These are phyloP conservation scores for Drosophila multiciliata DNA, from an alignment of 2,888 invertebrate species.

Conservation along the genomic window DNA sequence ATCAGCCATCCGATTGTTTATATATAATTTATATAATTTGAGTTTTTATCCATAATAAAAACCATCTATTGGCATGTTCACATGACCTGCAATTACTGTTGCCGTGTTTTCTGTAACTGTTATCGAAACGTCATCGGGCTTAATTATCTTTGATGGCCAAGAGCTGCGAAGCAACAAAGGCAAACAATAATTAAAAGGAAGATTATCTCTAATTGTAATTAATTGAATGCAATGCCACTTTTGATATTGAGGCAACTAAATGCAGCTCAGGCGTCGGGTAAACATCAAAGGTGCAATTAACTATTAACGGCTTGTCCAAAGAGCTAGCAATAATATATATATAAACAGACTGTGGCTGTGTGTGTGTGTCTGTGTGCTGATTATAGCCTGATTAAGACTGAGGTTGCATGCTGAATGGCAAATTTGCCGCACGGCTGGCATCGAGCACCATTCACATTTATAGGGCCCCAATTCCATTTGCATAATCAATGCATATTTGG, in stretches of 20 bases:
- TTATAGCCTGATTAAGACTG: conserved; percentile 64
- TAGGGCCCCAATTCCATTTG: conserved; percentile 69
- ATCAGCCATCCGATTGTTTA: background rate
- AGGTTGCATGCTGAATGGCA: conserved; percentile 21
- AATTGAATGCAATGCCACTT: conserved; percentile 65
- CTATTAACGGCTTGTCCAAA: conserved; percentile 61
- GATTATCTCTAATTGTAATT: conserved; percentile 78
- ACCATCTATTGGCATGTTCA: background rate
- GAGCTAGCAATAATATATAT: conserved; percentile 36
- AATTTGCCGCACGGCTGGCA: conserved; percentile 15
- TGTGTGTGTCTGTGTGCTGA: conserved; percentile 11
- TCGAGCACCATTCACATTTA: conserved; percentile 12
- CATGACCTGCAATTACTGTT: conserved; percentile 32
- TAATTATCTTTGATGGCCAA: conserved; percentile 47
- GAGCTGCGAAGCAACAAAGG: conserved; percentile 42
- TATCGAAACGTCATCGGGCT: conserved; percentile 61
- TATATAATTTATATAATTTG: background rate
- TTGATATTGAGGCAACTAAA: conserved; percentile 34
- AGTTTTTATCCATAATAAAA: background rate
- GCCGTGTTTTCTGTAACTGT: conserved; percentile 23
- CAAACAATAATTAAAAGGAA: conserved; percentile 77
- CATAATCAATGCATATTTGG: conserved; percentile 78
- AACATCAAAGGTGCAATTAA: conserved; percentile 70
- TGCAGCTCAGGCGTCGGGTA: conserved; percentile 28
- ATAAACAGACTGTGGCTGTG: background rate